A percentile compares a stretch with the other conserved stretches of the same genome.
Conservation (phyloP, 2,113 vertebrate species). For the Psittacara wagleri region DNA sequence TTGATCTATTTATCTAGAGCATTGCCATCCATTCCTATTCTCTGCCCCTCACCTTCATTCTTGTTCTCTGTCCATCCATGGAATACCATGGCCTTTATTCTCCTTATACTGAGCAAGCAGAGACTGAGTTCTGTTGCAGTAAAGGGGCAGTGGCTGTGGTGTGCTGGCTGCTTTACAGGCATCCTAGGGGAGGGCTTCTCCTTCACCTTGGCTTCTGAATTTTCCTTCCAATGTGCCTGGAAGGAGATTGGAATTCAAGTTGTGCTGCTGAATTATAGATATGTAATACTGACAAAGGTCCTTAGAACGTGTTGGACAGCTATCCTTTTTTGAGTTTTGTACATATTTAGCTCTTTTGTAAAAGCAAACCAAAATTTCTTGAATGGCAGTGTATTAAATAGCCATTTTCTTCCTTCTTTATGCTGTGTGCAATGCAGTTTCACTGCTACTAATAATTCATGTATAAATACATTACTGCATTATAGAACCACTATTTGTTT, state of each 20-base stretch:
- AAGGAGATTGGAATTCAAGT: background rate
- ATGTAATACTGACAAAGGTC: background rate
- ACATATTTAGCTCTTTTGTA: background rate
- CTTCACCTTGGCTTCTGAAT: background rate
- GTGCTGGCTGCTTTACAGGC: background rate
- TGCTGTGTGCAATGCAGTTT: background rate
- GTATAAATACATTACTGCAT: background rate
- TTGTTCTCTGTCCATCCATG: background rate
- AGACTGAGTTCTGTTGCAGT: background rate
- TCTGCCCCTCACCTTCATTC: background rate
- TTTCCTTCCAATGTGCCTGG: background rate
- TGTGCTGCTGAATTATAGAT: background rate
- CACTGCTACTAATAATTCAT: background rate
- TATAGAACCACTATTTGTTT: background rate
- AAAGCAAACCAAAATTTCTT: background rate
- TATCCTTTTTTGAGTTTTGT: background rate
- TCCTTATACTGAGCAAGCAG: background rate
- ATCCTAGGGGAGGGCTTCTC: background rate
- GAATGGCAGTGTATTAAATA: background rate
- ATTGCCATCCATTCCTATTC: background rate
- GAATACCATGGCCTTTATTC: background rate
- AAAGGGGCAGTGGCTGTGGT: accelerated
- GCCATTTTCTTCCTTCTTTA: background rate
- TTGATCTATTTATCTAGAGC: background rate
- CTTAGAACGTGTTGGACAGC: background rate